phyloP scores from a whole-genome alignment of 2,113 vertebrate species.

The Butorides virescens region DNA sequence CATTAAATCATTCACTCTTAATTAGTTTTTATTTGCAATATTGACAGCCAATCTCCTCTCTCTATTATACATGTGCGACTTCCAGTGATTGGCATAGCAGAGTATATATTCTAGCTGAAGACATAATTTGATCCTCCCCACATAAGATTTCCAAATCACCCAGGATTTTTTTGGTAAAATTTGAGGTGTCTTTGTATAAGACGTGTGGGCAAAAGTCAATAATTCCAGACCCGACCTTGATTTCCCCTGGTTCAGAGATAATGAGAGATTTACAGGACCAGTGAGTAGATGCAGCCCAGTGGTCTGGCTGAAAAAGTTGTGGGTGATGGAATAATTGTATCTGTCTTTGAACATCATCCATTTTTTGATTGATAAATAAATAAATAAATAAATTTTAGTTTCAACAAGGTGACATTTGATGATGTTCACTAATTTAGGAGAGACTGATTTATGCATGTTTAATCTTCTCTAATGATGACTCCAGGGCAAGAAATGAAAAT shows the following conservation, averaged over 20 bases:
- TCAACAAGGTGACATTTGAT: conserved; percentile 66
- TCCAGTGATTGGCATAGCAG: not conserved
- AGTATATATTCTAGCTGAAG: not conserved
- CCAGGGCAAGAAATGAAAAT: conserved; percentile 65
- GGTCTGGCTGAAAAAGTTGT: not conserved
- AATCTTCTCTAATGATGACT: conserved; percentile 71
- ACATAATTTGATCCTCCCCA: not conserved
- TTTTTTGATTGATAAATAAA: not conserved
- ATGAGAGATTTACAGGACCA: not conserved
- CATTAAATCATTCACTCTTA: conserved; percentile 24
- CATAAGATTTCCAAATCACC: not conserved
- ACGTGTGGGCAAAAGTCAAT: not conserved
- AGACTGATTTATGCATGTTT: conserved; percentile 68
- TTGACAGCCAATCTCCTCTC: conserved; percentile 15
- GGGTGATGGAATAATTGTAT: not conserved
- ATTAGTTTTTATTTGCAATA: conserved; percentile 58
- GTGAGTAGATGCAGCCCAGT: not conserved
- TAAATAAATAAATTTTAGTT: not conserved
- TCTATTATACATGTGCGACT: not conserved
- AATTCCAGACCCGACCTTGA: not conserved
- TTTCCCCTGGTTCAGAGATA: not conserved
- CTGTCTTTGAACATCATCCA: not conserved
- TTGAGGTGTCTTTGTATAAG: not conserved
- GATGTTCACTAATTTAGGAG: conserved; percentile 46
- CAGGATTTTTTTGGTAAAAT: not conserved